A percentile compares a stretch with the other conserved stretches of the same genome.
Conservation (phyloP, 1,140 invertebrate genomes). For the Diorhabda sublineata region DNA sequence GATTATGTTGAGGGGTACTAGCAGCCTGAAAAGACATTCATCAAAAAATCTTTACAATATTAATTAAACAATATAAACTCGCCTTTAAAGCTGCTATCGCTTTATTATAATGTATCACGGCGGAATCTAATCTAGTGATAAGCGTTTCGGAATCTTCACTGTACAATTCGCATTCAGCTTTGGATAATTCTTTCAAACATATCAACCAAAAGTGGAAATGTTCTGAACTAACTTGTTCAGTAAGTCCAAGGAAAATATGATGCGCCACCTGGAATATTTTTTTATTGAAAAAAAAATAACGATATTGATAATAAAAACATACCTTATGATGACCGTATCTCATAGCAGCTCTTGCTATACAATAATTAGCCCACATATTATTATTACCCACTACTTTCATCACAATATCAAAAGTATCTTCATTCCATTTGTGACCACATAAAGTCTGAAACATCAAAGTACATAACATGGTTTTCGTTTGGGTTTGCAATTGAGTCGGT, state of each 20-base stretch:
- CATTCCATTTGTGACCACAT: slow-evolving; percentile 59
- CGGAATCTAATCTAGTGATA: slow-evolving; percentile 57
- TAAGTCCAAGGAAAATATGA: slow-evolving; percentile 61
- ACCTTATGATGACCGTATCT: slow-evolving; percentile 74
- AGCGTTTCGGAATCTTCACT: slow-evolving; percentile 44
- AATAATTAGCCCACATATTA: slow-evolving; percentile 80
- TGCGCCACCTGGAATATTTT: slow-evolving; percentile 55
- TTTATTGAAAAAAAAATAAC: background rate
- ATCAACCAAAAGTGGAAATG: slow-evolving; percentile 87
- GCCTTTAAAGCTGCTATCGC: slow-evolving; percentile 65
- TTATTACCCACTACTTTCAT: slow-evolving; percentile 56
- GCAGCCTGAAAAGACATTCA: slow-evolving; percentile 53
- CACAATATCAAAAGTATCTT: slow-evolving; percentile 55
- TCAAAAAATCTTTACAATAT: background rate
- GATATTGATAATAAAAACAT: background rate
- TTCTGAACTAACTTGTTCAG: slow-evolving; percentile 79
- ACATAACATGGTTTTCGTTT: slow-evolving; percentile 63
- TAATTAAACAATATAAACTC: slow-evolving; percentile 21
- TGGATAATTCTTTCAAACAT: slow-evolving; percentile 67
- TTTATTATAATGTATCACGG: slow-evolving; percentile 58
- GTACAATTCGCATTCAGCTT: slow-evolving; percentile 54
- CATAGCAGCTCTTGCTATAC: slow-evolving; percentile 73
- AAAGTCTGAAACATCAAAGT: slow-evolving; percentile 80
- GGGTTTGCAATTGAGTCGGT: slow-evolving; percentile 37
- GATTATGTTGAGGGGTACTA: slow-evolving; percentile 60